Evolutionary conservation across 2,113 vertebrate genomes (phyloP), one percentile per base, ranked within the genome.

Genomic region (Semnopithecus entellus): DNA sequence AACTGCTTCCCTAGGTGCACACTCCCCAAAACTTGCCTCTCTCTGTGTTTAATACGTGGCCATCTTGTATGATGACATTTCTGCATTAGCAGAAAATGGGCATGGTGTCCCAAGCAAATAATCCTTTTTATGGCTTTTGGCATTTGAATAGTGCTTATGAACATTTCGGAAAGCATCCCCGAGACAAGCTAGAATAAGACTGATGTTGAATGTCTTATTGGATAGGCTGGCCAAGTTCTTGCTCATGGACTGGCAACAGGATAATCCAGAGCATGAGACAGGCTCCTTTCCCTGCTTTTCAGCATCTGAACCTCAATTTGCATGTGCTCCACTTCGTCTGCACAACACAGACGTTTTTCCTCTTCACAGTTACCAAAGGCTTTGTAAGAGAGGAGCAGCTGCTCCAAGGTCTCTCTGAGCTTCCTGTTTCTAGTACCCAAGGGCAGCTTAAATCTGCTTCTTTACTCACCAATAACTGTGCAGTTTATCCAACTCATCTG

Each of bases 221-320:
- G 80, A 17, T 50, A 55, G 18, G 88, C 75, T 72, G 45, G 75
- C 85, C 90, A 89, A 78, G 14, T 64, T 80, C 81, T 92, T 97
- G 92, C n/a, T 94, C 95, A 91, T 10, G 61, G 97, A 94, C 92
- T 86, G 88, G 94, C 94, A 96, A 84, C 80, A 87, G 40, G 91
- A 90, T 95, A 55, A 93, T 78, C 64, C 66, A 73, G 92, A 59
- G 17, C 3, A 1, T 30, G 94, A 85, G 80, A 81, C 80, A 45
- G 64, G 91, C 66, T 52, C 84, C 23, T 75, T 76, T 87, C 72
- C 68, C 61, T 2, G 2, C 87, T 83, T 96, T 92, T 88, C 76
- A 90, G 80, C 94, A 43, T 35, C 48, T 25, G 52, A 30, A 59
- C 45, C 61, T 96, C 89, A 35, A 23, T 68, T 75, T 52, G 6